These are phyloP conservation scores for Gymnothorax reevesii DNA, from an alignment of 2,797 vertebrate species.

Conservation along the genomic window DNA sequence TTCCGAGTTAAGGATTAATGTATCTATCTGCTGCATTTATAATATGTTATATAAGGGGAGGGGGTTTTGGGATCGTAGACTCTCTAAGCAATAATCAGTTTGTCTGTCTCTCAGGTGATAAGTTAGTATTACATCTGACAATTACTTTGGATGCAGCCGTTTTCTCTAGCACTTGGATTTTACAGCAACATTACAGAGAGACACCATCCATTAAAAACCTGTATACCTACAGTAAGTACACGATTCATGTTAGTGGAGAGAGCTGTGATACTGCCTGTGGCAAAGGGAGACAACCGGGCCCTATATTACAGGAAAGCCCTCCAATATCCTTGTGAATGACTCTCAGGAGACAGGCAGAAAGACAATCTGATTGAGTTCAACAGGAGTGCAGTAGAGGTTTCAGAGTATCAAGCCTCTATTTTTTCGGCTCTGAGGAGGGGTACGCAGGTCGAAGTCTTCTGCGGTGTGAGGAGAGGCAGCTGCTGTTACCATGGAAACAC, in stretches of 20 bases:
- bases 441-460: neutral
- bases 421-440: neutral
- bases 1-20: neutral
- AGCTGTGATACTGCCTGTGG: neutral
- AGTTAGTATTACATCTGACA: neutral
- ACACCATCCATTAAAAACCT: neutral
- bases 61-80: neutral
- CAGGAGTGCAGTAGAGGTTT: neutral
- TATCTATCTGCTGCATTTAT: neutral
- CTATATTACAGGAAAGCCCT: neutral
- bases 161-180: neutral
- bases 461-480: neutral
- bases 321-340: neutral
- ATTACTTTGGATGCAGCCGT: neutral
- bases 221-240: neutral
- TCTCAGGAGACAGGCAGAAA: neutral
- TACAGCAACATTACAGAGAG: neutral
- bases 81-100: neutral
- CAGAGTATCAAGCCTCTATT: neutral
- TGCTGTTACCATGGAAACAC: slow-evolving; percentile 7
- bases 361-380: neutral
- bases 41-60: neutral
- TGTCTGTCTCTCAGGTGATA: neutral
- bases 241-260: neutral
- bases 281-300: neutral